Base-by-base conservation (phyloP, 1,140 invertebrate species). In the Trachymyrmex cornetzi region DNA sequence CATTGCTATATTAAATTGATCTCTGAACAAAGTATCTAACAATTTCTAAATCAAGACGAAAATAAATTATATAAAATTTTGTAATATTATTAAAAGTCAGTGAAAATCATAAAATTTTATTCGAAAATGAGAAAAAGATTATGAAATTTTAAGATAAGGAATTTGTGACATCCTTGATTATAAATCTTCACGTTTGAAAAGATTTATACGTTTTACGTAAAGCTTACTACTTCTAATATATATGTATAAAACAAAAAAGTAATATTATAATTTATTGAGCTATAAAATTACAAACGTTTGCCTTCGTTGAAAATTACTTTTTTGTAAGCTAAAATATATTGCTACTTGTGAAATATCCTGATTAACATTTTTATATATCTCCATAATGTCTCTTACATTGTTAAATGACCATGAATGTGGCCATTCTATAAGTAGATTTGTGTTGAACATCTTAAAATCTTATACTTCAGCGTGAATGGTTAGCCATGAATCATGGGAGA, bases 371-470 rank as follows among this genome's bases (percentile, higher is more conserved):
- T 53, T 27, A 11, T n/a, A n/a, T 12, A 55, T n/a, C 19, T 55
- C 11, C 2, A 44, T 3, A 50, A 30, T 0, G 30, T 30, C 34
- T n/a, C 12, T 74, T 19, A 0, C 4, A 27, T 27, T 16, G 16
- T 24, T 27, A 1, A 71, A 71, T 19, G 6, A 50, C 5, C 12
- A 34, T 2, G 27, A 38, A 3, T 44, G 6, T 12, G 6, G 27
- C 19, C 27, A n/a, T 44, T 22, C 38, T 12, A 12, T 44, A 44
- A 44, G 11, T 67, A 67, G 0, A 38, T 67, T 6, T 4, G 11
- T 38, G 2, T 14, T 48, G 34, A 44, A 77, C 66, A 64, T 50
- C 27, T 66, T 27, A 48, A 79, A 64, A 77, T 59, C 12, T 44
- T 61, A 63, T 22, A 66, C 19, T 22, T 48, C 3, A 3, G 5